Conservation (phyloP, 1,140 invertebrate species). For the Magallana gigas region DNA sequence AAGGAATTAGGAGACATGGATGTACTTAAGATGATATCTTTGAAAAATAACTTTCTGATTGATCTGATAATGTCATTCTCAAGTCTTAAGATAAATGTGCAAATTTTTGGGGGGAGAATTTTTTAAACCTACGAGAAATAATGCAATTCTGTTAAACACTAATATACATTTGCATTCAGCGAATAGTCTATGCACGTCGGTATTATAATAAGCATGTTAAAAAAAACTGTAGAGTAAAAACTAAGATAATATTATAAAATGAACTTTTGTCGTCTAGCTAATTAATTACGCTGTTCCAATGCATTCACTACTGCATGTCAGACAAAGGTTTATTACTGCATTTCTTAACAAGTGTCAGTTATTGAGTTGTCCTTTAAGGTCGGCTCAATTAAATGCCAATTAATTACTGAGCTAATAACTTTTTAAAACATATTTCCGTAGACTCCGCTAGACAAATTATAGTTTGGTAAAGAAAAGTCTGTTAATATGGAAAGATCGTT, state of each 20-base stretch:
- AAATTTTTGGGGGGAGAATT: too few species aligned
- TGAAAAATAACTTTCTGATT: background rate
- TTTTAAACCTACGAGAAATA: too few species aligned
- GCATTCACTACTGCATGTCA: background rate
- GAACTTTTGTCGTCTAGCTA: background rate
- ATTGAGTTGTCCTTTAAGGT: background rate
- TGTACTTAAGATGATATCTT: background rate
- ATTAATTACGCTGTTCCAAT: background rate
- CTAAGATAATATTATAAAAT: background rate
- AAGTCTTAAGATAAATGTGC: too few species aligned
- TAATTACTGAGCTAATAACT: background rate
- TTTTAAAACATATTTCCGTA: background rate
- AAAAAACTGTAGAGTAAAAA: too few species aligned
- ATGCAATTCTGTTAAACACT: too few species aligned
- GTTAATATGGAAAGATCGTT: background rate
- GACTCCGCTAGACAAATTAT: background rate
- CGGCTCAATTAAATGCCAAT: constrained; percentile 17
- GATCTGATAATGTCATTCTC: too few species aligned
- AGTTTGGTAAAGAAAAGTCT: background rate
- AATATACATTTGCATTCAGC: too few species aligned
- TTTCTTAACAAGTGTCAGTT: background rate
- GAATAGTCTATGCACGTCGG: too few species aligned
- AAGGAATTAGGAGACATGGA: background rate
- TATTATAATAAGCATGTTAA: too few species aligned
- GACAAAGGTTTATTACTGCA: background rate